phyloP scores from a whole-genome alignment of 2,797 vertebrate species.

The Chelon auratus region DNA sequence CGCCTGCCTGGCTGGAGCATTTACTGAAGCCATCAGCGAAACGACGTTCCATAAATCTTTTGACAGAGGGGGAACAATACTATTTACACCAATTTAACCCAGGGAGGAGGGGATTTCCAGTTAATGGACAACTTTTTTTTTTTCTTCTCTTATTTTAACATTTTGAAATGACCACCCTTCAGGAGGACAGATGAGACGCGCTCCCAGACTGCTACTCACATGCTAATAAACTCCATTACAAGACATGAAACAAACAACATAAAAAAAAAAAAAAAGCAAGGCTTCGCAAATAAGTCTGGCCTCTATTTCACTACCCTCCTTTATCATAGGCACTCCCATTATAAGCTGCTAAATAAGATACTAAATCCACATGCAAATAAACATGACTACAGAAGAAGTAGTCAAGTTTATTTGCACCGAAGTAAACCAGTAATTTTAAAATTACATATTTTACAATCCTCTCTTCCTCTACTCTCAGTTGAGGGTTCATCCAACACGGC shows the following conservation, averaged over 20 bases:
- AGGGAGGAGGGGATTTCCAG: constrained; percentile 50
- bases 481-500: constrained; percentile 22
- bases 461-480: constrained; percentile 7
- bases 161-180: constrained; percentile 74
- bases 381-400: neutral
- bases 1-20: constrained; percentile 69
- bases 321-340: constrained; percentile 21
- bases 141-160: constrained; percentile 58
- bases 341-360: constrained; percentile 48
- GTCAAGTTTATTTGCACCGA: no score
- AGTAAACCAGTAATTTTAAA: neutral
- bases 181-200: constrained; percentile 66
- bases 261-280: constrained; percentile 25
- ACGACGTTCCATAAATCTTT: constrained; percentile 75
- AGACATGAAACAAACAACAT: constrained; percentile 44
- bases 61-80: constrained; percentile 77
- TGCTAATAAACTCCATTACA: constrained; percentile 77
- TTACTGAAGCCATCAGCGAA: constrained; percentile 78
- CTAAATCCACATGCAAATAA: constrained; percentile 48
- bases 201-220: constrained; percentile 60
- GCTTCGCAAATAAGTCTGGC: constrained; percentile 49
- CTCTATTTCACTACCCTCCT: constrained; percentile 23
- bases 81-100: constrained; percentile 78
- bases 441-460: constrained; percentile 17
- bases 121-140: constrained; percentile 59